Evolutionary conservation across 92 coral and sea anemone genomes (phyloP).

Genomic region (Scolanthus callimorphus): DNA sequence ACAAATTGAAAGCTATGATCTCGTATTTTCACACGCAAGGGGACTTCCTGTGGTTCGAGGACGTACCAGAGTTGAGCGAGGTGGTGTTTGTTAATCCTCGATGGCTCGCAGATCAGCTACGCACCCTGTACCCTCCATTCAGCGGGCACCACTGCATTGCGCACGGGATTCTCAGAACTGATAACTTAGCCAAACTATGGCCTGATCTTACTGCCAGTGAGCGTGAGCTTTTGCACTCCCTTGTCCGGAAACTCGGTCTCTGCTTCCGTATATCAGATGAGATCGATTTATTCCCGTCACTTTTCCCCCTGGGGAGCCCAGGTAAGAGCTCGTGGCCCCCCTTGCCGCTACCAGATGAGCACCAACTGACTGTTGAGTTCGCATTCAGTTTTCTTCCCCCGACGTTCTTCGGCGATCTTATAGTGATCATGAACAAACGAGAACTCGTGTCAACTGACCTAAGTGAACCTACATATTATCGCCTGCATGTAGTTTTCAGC

Average conservation of each 20-base stretch:
- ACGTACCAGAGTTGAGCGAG: constrained; percentile 65
- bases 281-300: constrained; percentile 67
- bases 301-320: constrained; percentile 66
- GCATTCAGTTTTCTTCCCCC: constrained; percentile 79
- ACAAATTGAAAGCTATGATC: constrained; percentile 76
- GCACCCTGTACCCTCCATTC: constrained; percentile 45
- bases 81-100: constrained; percentile 65
- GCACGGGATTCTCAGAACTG: constrained; percentile 62
- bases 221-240: constrained; percentile 38
- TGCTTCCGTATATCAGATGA: constrained; percentile 57
- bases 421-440: constrained; percentile 41
- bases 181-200: constrained; percentile 62
- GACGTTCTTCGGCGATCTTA: constrained; percentile 74
- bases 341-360: constrained; percentile 37
- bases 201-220: constrained; percentile 46
- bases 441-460: constrained; percentile 29
- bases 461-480: constrained; percentile 58
- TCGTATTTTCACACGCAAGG: constrained; percentile 85
- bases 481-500: constrained; percentile 64
- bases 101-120: constrained; percentile 70
- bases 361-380: constrained; percentile 68
- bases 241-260: constrained; percentile 67
- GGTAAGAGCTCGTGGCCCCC: constrained; percentile 64
- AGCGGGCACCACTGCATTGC: constrained; percentile 45
- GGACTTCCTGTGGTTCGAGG: constrained; percentile 89